Conservation (phyloP, 2,113 vertebrate species). For the Albula goreensis region DNA sequence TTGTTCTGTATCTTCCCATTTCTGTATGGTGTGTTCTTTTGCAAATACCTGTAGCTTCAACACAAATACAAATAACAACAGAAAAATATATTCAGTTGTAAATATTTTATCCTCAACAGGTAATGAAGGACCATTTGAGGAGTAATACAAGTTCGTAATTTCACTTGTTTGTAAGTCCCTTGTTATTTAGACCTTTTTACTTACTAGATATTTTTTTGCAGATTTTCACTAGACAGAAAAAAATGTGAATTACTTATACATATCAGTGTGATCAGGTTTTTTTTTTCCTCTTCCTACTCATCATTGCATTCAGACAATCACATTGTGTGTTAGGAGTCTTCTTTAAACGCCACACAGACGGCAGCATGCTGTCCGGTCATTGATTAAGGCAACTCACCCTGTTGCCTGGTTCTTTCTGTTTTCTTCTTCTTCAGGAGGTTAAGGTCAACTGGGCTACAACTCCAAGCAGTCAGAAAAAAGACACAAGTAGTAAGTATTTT, state of each 20-base stretch:
- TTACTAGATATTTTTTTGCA: conserved; percentile 66
- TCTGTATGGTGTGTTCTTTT: conserved; percentile 58
- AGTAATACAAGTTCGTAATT: conserved; percentile 80
- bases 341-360: conserved; percentile 49
- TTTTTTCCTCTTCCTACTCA: conserved; percentile 44
- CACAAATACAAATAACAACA: conserved; percentile 59
- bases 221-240: conserved; percentile 63
- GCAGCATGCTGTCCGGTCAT: conserved; percentile 37
- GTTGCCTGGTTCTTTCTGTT: conserved; percentile 8
- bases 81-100: conserved; percentile 66
- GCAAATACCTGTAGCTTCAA: conserved; percentile 63
- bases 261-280: conserved; percentile 53
- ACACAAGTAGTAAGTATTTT: conserved; percentile 95
- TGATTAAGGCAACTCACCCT: conserved; percentile 25
- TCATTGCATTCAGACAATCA: conserved; percentile 45
- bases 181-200: conserved; percentile 74
- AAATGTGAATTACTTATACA: conserved; percentile 59
- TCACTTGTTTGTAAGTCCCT: conserved; percentile 81
- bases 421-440: conserved; percentile 82
- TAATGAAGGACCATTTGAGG: conserved; percentile 80
- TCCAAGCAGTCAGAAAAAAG: conserved; percentile 99
- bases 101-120: conserved; percentile 81
- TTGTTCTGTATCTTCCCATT: conserved; percentile 54
- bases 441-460: conserved; percentile 99
- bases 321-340: conserved; percentile 50